These are phyloP conservation scores for Cephalopterus ornatus DNA, from an alignment of 2,113 vertebrate genomes.

Conservation along the genomic window DNA sequence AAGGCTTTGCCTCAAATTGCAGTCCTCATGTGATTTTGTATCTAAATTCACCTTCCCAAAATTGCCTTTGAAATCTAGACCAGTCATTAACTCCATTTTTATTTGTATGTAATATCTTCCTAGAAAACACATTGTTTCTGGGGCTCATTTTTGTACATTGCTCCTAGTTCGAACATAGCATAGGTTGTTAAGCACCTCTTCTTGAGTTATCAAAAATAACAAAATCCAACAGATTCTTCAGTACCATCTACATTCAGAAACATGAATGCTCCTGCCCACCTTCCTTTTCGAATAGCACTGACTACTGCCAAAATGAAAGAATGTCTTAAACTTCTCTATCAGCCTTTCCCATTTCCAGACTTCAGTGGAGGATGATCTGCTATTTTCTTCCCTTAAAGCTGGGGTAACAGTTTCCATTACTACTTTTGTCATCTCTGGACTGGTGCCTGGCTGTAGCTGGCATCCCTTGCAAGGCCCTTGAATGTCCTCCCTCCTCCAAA, in stretches of 20 bases:
- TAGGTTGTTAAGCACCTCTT: neutral
- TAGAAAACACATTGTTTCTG: neutral
- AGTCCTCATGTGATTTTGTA: neutral
- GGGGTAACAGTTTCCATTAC: neutral
- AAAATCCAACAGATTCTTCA: neutral
- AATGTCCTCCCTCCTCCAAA: neutral
- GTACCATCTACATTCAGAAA: neutral
- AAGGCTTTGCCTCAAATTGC: neutral
- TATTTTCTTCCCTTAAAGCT: neutral
- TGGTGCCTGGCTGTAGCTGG: neutral
- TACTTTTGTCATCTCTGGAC: neutral
- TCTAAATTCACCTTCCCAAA: neutral
- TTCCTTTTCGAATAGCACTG: neutral
- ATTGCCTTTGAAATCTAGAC: neutral
- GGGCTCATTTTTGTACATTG: neutral
- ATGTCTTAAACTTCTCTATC: neutral
- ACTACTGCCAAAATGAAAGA: neutral
- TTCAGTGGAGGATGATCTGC: neutral
- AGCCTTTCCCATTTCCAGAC: neutral
- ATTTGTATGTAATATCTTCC: neutral
- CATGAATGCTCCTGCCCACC: neutral
- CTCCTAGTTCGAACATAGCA: neutral
- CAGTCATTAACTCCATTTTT: neutral
- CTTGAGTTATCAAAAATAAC: neutral
- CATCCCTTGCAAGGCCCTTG: fast-evolving